Evolutionary conservation across 2,888 invertebrate genomes (phyloP).

Genomic region (Lasioglossum malachurum): DNA sequence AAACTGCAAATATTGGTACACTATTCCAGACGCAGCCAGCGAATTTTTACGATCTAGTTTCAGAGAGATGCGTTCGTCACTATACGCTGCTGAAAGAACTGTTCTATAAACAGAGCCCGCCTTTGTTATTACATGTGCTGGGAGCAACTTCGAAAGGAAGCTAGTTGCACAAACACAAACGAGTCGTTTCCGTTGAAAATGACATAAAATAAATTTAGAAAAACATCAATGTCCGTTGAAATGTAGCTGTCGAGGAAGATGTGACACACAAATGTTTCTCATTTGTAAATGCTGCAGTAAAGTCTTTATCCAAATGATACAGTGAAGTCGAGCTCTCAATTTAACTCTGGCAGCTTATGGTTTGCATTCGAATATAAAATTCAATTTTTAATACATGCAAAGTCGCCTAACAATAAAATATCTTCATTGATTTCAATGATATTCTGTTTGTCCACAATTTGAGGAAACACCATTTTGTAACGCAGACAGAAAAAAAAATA

Average conservation of each 20-base stretch:
- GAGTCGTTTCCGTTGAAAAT: not conserved
- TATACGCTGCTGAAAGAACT: constrained; percentile 11
- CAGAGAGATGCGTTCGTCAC: constrained; percentile 18
- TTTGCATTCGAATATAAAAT: not conserved
- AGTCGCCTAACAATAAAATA: no score
- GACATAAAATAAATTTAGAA: not conserved
- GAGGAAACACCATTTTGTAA: not conserved
- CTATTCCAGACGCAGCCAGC: constrained; percentile 56
- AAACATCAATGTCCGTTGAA: not conserved
- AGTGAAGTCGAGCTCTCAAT: not conserved
- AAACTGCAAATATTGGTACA: constrained; percentile 67
- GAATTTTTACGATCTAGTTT: constrained; percentile 52
- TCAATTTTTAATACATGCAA: not conserved
- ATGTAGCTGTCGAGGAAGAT: not conserved
- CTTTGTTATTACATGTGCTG: not conserved
- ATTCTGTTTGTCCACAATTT: not conserved
- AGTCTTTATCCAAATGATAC: not conserved
- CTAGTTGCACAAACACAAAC: not conserved
- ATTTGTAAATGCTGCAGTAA: not conserved
- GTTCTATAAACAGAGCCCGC: constrained; percentile 32
- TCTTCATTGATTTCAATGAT: no score
- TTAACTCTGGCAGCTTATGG: not conserved
- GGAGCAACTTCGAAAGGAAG: not conserved
- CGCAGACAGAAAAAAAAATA: no score
- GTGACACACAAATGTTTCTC: not conserved